phyloP scores from a whole-genome alignment of 2,113 vertebrate genomes.

The Phainopepla nitens region DNA sequence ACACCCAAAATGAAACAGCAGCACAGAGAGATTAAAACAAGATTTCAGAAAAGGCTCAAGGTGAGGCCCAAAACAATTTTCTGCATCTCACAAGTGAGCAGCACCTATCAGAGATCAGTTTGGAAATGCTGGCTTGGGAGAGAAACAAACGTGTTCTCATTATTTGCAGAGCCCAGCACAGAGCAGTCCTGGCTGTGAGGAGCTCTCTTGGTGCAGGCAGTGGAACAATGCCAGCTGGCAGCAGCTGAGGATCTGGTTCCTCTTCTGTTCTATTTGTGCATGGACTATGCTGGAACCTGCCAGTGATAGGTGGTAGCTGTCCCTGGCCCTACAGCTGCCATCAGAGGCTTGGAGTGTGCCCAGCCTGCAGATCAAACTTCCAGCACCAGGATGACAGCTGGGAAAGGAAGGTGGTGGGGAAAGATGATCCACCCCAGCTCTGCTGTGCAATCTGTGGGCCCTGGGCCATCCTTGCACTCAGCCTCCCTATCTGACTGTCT shows the following conservation, averaged over 20 bases:
- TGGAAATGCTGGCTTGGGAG: neutral
- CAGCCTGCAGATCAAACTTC: neutral
- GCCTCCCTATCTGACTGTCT: neutral
- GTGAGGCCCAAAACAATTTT: neutral
- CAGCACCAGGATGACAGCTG: neutral
- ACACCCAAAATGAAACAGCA: neutral
- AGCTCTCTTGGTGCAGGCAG: neutral
- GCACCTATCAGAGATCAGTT: neutral
- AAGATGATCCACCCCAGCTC: neutral
- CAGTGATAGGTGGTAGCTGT: neutral
- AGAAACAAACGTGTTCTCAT: neutral
- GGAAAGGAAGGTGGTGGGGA: neutral
- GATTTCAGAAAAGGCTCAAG: neutral
- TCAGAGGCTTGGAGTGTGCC: neutral
- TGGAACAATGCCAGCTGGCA: constrained; percentile 6
- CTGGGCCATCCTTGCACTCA: neutral
- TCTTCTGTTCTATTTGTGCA: neutral
- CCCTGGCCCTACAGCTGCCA: neutral
- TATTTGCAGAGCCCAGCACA: neutral
- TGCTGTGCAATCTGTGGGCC: fast-evolving
- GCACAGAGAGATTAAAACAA: neutral
- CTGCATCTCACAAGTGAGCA: neutral
- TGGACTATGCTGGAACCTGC: neutral
- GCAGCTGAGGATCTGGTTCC: constrained; percentile 4
- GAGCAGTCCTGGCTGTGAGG: neutral